Conservation (phyloP, 2,113 vertebrate species). For the Gasterosteus aculeatus region DNA sequence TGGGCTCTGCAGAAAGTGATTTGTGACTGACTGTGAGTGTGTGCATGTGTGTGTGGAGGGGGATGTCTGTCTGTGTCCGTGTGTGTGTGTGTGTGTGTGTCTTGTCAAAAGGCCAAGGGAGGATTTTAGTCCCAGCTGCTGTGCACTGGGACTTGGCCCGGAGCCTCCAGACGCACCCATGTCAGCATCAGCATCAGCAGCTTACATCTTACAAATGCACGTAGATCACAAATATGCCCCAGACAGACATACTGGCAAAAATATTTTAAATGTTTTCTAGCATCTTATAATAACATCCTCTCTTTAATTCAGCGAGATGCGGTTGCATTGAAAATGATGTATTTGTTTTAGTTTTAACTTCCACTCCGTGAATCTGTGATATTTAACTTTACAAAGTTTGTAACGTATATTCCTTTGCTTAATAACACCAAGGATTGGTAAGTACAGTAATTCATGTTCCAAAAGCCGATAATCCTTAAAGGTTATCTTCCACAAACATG, state of each 20-base stretch:
- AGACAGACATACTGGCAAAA: constrained; percentile 14
- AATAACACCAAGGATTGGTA: neutral
- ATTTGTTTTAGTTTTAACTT: neutral
- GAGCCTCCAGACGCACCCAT: constrained; percentile 68
- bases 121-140: constrained; percentile 77
- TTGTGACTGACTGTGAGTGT: constrained; percentile 27
- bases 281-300: neutral
- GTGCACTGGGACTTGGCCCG: constrained; percentile 64
- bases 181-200: constrained; percentile 68
- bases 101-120: constrained; percentile 66
- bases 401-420: neutral
- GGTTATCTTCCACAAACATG: neutral
- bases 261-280: neutral
- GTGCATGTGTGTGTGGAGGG: constrained; percentile 17
- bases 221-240: constrained; percentile 43
- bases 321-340: neutral
- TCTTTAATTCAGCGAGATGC: constrained; percentile 2
- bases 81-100: constrained; percentile 21
- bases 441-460: neutral
- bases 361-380: neutral
- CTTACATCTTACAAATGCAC: constrained; percentile 59
- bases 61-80: constrained; percentile 16
- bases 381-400: neutral
- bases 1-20: constrained; percentile 45
- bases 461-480: neutral